These are phyloP conservation scores for Nibea coibor DNA, from an alignment of 2,113 vertebrate genomes.

Conservation along the genomic window DNA sequence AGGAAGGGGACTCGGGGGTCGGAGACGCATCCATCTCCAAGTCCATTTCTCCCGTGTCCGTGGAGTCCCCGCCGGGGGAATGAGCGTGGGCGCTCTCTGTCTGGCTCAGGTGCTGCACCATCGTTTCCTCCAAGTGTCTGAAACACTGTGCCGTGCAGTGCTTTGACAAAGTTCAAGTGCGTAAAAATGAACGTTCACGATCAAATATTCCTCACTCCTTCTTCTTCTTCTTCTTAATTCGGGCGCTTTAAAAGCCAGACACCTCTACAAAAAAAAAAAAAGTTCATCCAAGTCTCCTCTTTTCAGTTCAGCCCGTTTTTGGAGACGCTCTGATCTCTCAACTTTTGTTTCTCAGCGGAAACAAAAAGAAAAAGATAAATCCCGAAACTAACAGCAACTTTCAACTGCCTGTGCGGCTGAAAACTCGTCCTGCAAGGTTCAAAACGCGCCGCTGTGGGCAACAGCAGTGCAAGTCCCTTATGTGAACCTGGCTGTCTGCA, in stretches of 20 bases:
- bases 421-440: slow-evolving; percentile 74
- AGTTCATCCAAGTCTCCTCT: slow-evolving; percentile 69
- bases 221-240: slow-evolving; percentile 31
- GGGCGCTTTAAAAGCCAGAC: slow-evolving; percentile 7
- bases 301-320: slow-evolving; percentile 31
- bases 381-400: slow-evolving; percentile 50
- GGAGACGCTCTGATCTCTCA: slow-evolving; percentile 23
- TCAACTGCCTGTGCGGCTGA: slow-evolving; percentile 86
- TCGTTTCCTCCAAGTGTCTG: slow-evolving; percentile 69
- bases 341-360: slow-evolving; percentile 43
- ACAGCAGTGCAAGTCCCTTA: slow-evolving; percentile 71
- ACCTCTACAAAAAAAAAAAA: slow-evolving; percentile 54
- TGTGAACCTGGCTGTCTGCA: slow-evolving; percentile 77
- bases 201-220: slow-evolving; percentile 43
- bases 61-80: slow-evolving; percentile 90
- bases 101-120: slow-evolving; percentile 95
- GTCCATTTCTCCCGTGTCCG: slow-evolving; percentile 93
- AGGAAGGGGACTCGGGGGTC: slow-evolving; percentile 91
- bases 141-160: slow-evolving; percentile 45
- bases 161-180: slow-evolving; percentile 59
- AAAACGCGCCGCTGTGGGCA: slow-evolving; percentile 58
- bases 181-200: slow-evolving; percentile 15
- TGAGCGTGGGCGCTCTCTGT: slow-evolving; percentile 92
- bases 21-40: slow-evolving; percentile 95
- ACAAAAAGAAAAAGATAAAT: slow-evolving; percentile 6